Percentiles rank a stretch among this genome's conserved stretches.
These are phyloP conservation scores for Apteryx mantelli DNA, from an alignment of 2,113 vertebrate species.

Conservation along the genomic window DNA sequence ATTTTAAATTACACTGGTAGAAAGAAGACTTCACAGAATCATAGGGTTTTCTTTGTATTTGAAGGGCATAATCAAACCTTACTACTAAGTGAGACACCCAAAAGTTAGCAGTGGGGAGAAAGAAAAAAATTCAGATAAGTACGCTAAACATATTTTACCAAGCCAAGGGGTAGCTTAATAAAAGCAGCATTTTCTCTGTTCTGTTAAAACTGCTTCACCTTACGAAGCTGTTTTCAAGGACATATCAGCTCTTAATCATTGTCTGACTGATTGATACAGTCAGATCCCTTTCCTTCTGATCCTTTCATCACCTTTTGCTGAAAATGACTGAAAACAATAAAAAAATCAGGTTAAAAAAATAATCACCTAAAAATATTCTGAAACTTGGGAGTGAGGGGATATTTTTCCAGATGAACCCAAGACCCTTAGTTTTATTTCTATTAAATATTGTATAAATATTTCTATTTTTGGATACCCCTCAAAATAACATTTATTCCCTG, in stretches of 20 bases:
- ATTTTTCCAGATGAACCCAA: not conserved
- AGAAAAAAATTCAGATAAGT: not conserved
- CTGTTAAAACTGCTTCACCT: not conserved
- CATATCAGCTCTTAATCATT: not conserved
- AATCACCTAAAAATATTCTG: not conserved
- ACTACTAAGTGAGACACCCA: not conserved
- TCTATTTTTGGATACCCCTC: not conserved
- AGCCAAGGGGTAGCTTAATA: not conserved
- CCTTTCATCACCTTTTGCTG: not conserved
- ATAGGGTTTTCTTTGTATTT: not conserved
- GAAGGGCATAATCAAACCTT: not conserved
- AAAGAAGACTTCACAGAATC: not conserved
- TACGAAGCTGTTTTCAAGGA: not conserved
- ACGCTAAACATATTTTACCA: not conserved
- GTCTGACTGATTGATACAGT: not conserved
- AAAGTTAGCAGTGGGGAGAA: not conserved
- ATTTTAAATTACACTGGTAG: not conserved
- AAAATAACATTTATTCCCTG: not conserved
- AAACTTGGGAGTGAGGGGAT: accelerated
- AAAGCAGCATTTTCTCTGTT: not conserved
- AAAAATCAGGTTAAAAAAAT: not conserved
- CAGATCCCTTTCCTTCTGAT: not conserved
- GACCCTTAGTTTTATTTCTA: not conserved
- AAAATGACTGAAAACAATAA: not conserved
- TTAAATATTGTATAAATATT: not conserved